phyloP scores from a whole-genome alignment of 1,140 invertebrate species.

The Microplitis demolitor region DNA sequence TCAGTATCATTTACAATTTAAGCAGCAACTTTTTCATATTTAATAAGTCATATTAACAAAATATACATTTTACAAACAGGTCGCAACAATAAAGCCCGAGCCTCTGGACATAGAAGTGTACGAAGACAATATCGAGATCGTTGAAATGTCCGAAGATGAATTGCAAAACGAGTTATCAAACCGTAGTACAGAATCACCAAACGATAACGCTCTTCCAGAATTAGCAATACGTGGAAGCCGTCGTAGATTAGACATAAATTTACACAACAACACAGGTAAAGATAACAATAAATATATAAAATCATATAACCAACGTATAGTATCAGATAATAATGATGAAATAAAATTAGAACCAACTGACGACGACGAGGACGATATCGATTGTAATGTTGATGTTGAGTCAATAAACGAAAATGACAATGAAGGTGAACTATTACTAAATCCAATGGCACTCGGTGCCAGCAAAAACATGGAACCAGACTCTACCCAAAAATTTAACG shows the following conservation, averaged over 20 bases:
- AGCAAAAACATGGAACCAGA: constrained; percentile 48
- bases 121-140: constrained; percentile 16
- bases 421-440: constrained; percentile 43
- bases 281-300: too few species aligned
- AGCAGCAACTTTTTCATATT: background rate
- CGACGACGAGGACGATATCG: constrained; percentile 37
- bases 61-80: background rate
- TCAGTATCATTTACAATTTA: too few species aligned
- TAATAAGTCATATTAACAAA: constrained; percentile 14
- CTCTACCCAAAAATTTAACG: constrained; percentile 48
- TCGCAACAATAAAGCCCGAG: constrained; percentile 14
- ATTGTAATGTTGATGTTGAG: constrained; percentile 42
- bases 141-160: background rate
- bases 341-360: constrained; percentile 8
- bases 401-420: constrained; percentile 34
- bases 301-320: too few species aligned
- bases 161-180: too few species aligned
- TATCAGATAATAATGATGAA: background rate
- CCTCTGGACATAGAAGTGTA: constrained; percentile 17
- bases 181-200: too few species aligned
- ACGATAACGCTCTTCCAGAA: too few species aligned
- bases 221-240: too few species aligned
- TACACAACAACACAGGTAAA: too few species aligned
- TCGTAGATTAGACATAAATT: too few species aligned
- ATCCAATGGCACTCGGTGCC: constrained; percentile 41